Conservation (phyloP, 2,888 invertebrate genomes). For the Tolmerus cingulatus region DNA sequence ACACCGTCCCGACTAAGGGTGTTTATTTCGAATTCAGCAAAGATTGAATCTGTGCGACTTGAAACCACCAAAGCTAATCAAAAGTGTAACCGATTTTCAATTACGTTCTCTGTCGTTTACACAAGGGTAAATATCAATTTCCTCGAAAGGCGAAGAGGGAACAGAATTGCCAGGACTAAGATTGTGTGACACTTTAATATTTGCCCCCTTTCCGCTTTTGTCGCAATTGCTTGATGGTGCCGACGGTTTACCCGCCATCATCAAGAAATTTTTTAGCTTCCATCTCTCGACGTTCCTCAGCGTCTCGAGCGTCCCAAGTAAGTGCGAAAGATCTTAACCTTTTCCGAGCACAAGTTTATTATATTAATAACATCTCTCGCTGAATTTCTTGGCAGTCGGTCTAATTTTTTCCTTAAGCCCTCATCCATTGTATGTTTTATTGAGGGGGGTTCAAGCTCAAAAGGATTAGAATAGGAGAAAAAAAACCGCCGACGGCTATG, state of each 20-base stretch:
- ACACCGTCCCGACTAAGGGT: not conserved
- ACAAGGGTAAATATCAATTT: constrained; percentile 46
- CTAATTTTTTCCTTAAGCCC: not conserved
- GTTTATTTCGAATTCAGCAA: constrained; percentile 3
- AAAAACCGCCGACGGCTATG: constrained; percentile 16
- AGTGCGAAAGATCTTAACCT: constrained; percentile 4
- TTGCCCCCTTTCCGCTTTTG: not conserved
- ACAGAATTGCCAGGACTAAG: constrained; percentile 20
- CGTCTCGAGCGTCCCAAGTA: not conserved
- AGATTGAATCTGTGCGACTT: constrained; percentile 13
- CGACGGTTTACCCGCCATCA: constrained; percentile 3
- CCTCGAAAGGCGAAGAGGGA: constrained; percentile 10
- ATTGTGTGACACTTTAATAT: constrained; percentile 31
- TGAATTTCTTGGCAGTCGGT: not conserved
- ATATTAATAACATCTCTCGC: constrained; percentile 26
- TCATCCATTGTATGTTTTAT: not conserved
- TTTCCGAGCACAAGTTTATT: constrained; percentile 21
- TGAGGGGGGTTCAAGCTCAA: constrained; percentile 7
- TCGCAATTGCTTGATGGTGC: not conserved
- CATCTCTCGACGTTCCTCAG: not conserved
- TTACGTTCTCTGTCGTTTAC: constrained; percentile 43
- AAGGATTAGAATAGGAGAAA: constrained; percentile 20
- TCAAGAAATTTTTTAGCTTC: not conserved
- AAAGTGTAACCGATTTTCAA: constrained; percentile 45
- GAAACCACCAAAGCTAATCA: constrained; percentile 48